Percentiles rank a stretch among this genome's conserved stretches.
These are phyloP conservation scores for Ispidina picta DNA, from an alignment of 2,797 vertebrate genomes.

Conservation along the genomic window DNA sequence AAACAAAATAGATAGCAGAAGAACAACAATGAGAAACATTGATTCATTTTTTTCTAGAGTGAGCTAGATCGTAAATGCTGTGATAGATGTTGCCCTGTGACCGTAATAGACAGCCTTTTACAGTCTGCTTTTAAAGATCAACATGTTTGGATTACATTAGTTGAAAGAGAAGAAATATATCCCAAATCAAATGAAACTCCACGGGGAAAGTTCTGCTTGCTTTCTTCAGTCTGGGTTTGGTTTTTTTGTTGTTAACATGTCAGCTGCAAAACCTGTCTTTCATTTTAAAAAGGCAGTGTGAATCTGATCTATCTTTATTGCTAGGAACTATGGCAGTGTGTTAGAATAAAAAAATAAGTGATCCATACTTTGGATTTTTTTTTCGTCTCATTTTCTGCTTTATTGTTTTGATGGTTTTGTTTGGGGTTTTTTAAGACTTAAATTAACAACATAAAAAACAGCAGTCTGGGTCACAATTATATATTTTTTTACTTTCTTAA, in stretches of 20 bases:
- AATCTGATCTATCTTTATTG: neutral
- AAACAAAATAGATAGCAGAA: neutral
- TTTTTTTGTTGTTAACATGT: neutral
- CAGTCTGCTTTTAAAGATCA: constrained; percentile 17
- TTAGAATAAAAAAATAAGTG: neutral
- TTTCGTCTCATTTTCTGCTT: neutral
- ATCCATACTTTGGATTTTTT: neutral
- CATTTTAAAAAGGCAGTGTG: neutral
- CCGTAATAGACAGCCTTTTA: neutral
- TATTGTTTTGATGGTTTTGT: too few relatives aligned
- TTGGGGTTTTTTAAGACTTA: neutral
- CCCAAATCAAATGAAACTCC: constrained; percentile 5
- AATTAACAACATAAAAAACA: neutral
- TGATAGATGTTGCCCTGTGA: neutral
- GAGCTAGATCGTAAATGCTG: neutral
- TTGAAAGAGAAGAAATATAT: constrained; percentile 25
- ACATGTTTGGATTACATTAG: neutral
- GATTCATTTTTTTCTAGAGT: neutral
- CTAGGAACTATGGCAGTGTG: neutral
- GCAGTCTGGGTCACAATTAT: neutral
- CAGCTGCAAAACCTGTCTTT: neutral
- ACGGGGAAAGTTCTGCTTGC: neutral
- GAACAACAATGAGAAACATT: neutral
- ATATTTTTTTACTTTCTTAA: neutral
- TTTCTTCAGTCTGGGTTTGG: neutral